Evolutionary conservation across 2,113 vertebrate species (phyloP).

Genomic region (Ictalurus furcatus): DNA sequence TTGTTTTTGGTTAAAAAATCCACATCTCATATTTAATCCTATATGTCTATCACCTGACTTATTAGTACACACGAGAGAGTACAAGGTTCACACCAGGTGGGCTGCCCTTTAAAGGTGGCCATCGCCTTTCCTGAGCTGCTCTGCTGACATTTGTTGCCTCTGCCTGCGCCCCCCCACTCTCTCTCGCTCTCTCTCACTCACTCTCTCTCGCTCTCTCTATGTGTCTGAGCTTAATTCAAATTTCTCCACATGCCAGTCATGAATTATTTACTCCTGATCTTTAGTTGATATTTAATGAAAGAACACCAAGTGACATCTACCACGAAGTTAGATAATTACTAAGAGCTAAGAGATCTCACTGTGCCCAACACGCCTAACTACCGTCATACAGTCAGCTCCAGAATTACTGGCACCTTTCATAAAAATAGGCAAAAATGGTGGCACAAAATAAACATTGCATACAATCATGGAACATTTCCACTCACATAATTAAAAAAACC

Average conservation of each 20-base stretch:
- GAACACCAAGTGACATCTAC: slow-evolving; percentile 42
- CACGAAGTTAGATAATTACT: slow-evolving; percentile 39
- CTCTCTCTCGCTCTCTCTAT: background rate
- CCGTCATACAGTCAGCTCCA: background rate
- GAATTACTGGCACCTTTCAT: background rate
- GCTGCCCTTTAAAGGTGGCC: slow-evolving; percentile 36
- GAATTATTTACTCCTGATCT: slow-evolving; percentile 77
- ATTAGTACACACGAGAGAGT: background rate
- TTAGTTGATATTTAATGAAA: slow-evolving; percentile 63
- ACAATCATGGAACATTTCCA: slow-evolving; percentile 2
- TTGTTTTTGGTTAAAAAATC: background rate
- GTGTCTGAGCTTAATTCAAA: slow-evolving; percentile 29
- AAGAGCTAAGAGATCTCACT: background rate
- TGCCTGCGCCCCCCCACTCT: background rate
- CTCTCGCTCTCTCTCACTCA: background rate
- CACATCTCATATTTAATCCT: background rate
- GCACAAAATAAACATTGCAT: background rate
- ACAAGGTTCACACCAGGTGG: background rate
- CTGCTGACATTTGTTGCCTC: slow-evolving; percentile 46
- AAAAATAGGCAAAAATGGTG: background rate
- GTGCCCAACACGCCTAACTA: background rate
- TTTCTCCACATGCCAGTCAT: slow-evolving; percentile 64
- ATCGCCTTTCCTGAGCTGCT: slow-evolving; percentile 14
- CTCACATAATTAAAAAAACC: background rate
- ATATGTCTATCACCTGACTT: background rate